Evolutionary conservation across 2,797 vertebrate species (phyloP).

Genomic region (Sitta carolinensis): DNA sequence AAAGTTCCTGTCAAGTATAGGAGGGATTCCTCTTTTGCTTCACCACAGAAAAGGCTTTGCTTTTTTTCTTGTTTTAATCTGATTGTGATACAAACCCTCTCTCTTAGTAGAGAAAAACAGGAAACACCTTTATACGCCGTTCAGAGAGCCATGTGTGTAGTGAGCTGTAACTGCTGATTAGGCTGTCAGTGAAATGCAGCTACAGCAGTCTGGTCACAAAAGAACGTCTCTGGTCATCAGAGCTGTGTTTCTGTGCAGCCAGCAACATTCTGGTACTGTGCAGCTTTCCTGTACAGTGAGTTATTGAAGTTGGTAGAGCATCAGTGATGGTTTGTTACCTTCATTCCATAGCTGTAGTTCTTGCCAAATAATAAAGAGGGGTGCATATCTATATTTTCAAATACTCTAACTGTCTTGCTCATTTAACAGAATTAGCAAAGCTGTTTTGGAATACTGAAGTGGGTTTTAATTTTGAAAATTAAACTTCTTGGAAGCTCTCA

Average conservation of each 20-base stretch:
- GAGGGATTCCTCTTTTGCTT: conserved; percentile 51
- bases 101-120: conserved; percentile 64
- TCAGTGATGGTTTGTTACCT: background rate
- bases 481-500: background rate
- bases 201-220: background rate
- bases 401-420: background rate
- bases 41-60: conserved; percentile 42
- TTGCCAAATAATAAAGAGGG: background rate
- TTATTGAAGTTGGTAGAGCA: background rate
- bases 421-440: background rate
- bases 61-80: conserved; percentile 56
- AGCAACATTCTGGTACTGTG: background rate
- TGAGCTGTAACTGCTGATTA: conserved; percentile 54
- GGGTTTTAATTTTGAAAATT: background rate
- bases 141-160: conserved; percentile 22
- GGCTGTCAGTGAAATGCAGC: background rate
- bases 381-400: background rate
- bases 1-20: background rate
- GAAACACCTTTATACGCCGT: conserved; percentile 67
- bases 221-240: background rate
- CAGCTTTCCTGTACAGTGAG: background rate
- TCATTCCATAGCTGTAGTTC: background rate
- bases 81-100: conserved; percentile 49
- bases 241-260: background rate
- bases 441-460: background rate